A percentile compares a stretch with the other conserved stretches of the same genome.
Conservation (phyloP, 1,140 invertebrate genomes). For the Cydia amplana region DNA sequence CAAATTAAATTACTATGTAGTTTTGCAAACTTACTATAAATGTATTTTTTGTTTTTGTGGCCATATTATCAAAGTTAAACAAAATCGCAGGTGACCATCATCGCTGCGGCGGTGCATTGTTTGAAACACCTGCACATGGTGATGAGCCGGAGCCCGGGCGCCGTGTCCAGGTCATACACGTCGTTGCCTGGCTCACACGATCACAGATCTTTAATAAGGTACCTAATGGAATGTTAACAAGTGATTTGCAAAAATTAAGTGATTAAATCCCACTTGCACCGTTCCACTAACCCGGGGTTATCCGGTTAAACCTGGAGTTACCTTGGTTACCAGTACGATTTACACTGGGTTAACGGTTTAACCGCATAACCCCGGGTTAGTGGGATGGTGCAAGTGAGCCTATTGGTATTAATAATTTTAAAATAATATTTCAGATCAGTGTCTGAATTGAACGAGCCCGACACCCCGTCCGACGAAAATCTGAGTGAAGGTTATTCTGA, state of each 20-base stretch:
- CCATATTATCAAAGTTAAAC: too few relatives aligned
- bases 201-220: slow-evolving; percentile 42
- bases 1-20: too few relatives aligned
- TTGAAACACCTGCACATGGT: slow-evolving; percentile 50
- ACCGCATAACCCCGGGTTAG: too few relatives aligned
- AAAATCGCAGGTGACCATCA: slow-evolving; percentile 47
- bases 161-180: neutral
- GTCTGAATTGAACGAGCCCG: slow-evolving; percentile 50
- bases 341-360: too few relatives aligned
- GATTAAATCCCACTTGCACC: neutral
- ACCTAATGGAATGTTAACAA: neutral
- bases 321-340: too few relatives aligned
- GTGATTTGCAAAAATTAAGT: neutral
- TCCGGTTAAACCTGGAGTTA: too few relatives aligned
- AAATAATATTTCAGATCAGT: slow-evolving; percentile 43
- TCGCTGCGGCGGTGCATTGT: slow-evolving; percentile 54
- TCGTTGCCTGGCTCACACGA: slow-evolving; percentile 26
- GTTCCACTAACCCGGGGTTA: too few relatives aligned
- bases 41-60: too few relatives aligned
- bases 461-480: slow-evolving; percentile 49
- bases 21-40: too few relatives aligned
- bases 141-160: slow-evolving; percentile 35
- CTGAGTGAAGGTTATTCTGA: slow-evolving; percentile 55
- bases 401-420: neutral
- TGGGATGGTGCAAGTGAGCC: too few relatives aligned